Evolutionary conservation across 2,113 vertebrate species (phyloP), one percentile per base, ranked within the genome.

Genomic region (Pristiophorus japonicus): DNA sequence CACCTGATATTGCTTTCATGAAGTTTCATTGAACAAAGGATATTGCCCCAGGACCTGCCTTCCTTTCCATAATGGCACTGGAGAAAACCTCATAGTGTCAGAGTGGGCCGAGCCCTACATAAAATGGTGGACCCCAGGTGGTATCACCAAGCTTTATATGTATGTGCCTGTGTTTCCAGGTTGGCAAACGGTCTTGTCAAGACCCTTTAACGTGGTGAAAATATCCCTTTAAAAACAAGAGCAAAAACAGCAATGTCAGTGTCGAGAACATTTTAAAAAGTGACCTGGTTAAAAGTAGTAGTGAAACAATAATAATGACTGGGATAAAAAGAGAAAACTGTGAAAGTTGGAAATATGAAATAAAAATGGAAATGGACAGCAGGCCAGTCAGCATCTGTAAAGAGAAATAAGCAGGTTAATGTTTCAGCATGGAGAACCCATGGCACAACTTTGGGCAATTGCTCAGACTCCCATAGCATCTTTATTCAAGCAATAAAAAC

Each of bases 401-500:
- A 92, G 34, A 92, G 88, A 38, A 65, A 62, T 62, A 18, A 34
- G 55, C 27, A 92, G 59, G 59, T 92, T 65, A 63, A 92, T 63
- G 14, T 59, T 59, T 30, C 30, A 90, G 51, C 4, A 34, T 5
- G 34, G 16, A 63, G 38, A 92, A 45, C 4, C 6, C 34, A 92
- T 7, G 2, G 88, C 51, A 92, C 16, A 22, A 65, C 14, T 0
- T 6, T 92, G 62, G 59, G 34, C 20, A n/a, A 65, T 38, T 63
- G 30, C 34, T 92, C 34, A 62, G 30, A 38, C n/a, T 38, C 34
- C 34, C 34, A 38, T 42, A 92, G 59, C 88, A 94, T 34, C 65
- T 70, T 66, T 67, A 94, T 70, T 94, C 42, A 94, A 73, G 63
- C 42, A 94, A 94, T 94, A 94, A 94, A 91, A 94, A 70, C 65